Evolutionary conservation across 2,888 invertebrate species (phyloP).

Genomic region (Euzophera pinguis): DNA sequence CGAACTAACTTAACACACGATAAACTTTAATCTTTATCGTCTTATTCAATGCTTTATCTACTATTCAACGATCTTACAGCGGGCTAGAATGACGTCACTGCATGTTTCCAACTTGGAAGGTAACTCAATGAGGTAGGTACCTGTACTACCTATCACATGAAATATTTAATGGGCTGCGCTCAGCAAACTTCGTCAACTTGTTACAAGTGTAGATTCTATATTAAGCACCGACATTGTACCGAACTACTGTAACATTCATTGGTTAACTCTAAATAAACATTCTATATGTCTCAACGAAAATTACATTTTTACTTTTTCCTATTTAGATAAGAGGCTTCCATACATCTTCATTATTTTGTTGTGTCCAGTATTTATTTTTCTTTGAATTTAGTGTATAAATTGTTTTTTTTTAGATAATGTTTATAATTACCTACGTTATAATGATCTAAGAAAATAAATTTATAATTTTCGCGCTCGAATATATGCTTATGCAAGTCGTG

Average conservation of each 20-base stretch:
- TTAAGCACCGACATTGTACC: not conserved
- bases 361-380: too few relatives aligned
- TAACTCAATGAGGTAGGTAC: slow-evolving; percentile 5
- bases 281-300: too few relatives aligned
- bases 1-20: not conserved
- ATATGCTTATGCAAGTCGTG: too few relatives aligned
- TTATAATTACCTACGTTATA: too few relatives aligned
- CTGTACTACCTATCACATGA: slow-evolving; percentile 4
- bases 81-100: not conserved
- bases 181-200: not conserved
- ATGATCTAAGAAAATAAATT: too few relatives aligned
- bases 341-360: too few relatives aligned
- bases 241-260: not conserved
- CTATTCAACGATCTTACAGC: slow-evolving; percentile 3
- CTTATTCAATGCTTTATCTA: slow-evolving; percentile 4
- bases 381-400: too few relatives aligned
- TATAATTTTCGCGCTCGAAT: too few relatives aligned
- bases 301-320: too few relatives aligned
- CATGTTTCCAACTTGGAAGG: slow-evolving; percentile 1
- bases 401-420: too few relatives aligned
- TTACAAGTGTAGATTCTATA: not conserved
- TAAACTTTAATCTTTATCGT: slow-evolving; percentile 6
- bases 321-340: too few relatives aligned
- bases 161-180: slow-evolving; percentile 11
- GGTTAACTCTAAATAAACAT: not conserved